Evolutionary conservation across 2,888 invertebrate species (phyloP), one percentile per base, ranked within the genome.

Genomic region (Mythimna vitellina): DNA sequence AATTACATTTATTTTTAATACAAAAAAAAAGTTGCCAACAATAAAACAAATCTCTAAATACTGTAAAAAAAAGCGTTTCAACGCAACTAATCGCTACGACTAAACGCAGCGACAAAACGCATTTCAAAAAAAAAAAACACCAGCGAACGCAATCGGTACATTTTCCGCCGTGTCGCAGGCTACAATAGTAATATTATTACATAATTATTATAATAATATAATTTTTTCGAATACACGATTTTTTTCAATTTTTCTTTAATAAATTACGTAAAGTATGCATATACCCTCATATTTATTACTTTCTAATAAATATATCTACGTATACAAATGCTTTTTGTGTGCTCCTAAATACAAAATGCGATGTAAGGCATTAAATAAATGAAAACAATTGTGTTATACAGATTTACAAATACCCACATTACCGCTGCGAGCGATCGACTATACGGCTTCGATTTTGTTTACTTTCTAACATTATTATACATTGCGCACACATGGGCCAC

Each of bases 261-360:
- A 80, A 80, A 53, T 84, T 84, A 84, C 84, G 77, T 84, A 81
- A 75, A 60, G 38, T 80, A 80, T 73, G 53, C 72, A 73, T 78
- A 78, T 83, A 84, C 84, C 84, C 84, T 84, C 84, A 85, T 85
- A 72, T 81, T 78, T 25, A 72, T 80, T 79, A 76, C 17, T 32
- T 64, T 0, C 68, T 78, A 78, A 68, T 78, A 72, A 42, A 77
- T 29, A 4, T 68, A 1, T 80, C 84, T 84, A 84, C 84, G 84
- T 84, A 84, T 84, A 84, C 84, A 78, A 76, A 78, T 84, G 84
- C 81, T 38, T 82, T n/a, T n/a, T 20, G 22, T 70, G 57, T 69
- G 72, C 62, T 46, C 38, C 60, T 84, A 82, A 70, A 62, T 67
- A 75, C n/a, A 54, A 32, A 20, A 53, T 58, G n/a, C 3, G 14